Conservation (phyloP, 2,888 invertebrate genomes). For the Melikaiella ostensackeni region DNA sequence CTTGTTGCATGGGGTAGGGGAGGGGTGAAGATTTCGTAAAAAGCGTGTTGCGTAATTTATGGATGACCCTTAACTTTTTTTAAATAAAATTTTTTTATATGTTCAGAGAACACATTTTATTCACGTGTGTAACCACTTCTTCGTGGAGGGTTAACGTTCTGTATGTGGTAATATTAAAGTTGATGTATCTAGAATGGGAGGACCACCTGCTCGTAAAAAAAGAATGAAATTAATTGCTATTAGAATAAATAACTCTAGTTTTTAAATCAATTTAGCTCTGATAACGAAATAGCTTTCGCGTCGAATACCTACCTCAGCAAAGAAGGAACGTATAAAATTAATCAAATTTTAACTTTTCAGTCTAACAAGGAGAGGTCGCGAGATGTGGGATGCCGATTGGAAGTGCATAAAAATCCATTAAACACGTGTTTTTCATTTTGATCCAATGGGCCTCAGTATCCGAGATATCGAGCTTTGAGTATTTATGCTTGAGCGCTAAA, state of each 20-base stretch:
- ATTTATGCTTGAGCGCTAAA: too few species aligned
- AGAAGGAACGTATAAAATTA: not conserved
- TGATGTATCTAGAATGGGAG: conserved; percentile 26
- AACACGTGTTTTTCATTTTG: too few species aligned
- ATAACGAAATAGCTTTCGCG: not conserved
- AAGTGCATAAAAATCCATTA: too few species aligned
- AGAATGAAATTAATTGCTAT: conserved; percentile 7
- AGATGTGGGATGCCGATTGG: too few species aligned
- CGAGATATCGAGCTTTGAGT: too few species aligned
- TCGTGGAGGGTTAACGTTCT: conserved; percentile 5
- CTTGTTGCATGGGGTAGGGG: too few species aligned
- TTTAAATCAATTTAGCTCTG: conserved; percentile 7
- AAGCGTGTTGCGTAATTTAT: too few species aligned
- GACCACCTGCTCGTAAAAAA: conserved; percentile 15
- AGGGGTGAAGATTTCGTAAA: too few species aligned
- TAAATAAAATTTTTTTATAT: not conserved
- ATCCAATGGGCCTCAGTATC: too few species aligned
- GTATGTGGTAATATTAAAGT: conserved; percentile 24
- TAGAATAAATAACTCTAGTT: conserved; percentile 4
- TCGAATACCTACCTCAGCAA: not conserved
- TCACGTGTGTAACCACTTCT: not conserved
- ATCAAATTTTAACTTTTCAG: too few species aligned
- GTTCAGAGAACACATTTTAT: not conserved
- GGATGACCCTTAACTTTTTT: too few species aligned
- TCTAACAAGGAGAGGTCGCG: too few species aligned